A percentile compares a stretch with the other conserved stretches of the same genome.
Conservation (phyloP, 2,113 vertebrate genomes). For the Panurus biarmicus region DNA sequence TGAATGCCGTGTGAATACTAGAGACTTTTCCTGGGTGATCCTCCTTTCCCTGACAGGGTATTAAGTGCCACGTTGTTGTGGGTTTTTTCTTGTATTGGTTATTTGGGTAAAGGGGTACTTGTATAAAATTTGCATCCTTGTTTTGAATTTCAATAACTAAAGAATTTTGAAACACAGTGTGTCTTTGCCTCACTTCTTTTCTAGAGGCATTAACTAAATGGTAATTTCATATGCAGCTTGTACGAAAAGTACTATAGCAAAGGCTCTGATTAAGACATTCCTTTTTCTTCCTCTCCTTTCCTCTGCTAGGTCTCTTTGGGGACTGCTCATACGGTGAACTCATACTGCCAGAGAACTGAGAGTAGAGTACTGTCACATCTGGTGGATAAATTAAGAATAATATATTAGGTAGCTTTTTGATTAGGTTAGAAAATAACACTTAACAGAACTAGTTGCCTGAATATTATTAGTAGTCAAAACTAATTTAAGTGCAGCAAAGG, state of each 20-base stretch:
- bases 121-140: neutral
- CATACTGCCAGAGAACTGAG: neutral
- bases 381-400: neutral
- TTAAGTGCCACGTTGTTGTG: neutral
- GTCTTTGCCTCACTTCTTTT: neutral
- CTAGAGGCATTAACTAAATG: neutral
- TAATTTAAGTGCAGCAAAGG: neutral
- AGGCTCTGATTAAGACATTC: neutral
- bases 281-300: neutral
- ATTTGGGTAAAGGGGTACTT: neutral
- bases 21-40: neutral
- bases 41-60: neutral
- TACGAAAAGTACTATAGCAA: neutral
- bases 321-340: neutral
- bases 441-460: neutral
- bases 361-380: neutral
- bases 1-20: neutral
- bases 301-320: neutral
- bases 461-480: neutral
- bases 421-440: neutral
- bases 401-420: neutral
- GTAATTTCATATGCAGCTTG: neutral
- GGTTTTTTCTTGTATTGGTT: neutral
- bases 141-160: neutral
- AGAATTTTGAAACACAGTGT: neutral